These are phyloP conservation scores for Lasioglossum morio DNA, from an alignment of 2,888 invertebrate genomes.

Conservation along the genomic window DNA sequence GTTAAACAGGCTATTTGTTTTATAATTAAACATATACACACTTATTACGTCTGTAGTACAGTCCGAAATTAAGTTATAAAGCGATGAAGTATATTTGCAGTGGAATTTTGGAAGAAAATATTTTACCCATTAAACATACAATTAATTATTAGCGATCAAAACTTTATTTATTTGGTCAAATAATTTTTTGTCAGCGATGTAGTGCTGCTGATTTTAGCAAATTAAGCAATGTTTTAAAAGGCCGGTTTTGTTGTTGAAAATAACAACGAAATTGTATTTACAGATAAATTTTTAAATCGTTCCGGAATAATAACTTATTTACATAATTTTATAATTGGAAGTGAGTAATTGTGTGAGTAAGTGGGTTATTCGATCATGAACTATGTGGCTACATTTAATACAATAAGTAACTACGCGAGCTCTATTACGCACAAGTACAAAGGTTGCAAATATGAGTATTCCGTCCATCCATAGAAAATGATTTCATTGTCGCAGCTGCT, in stretches of 20 bases:
- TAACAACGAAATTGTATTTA: neutral
- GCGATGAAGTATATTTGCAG: too few relatives aligned
- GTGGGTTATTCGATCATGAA: neutral
- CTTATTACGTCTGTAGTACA: too few relatives aligned
- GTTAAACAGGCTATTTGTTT: too few relatives aligned
- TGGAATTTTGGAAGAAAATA: too few relatives aligned
- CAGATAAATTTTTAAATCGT: neutral
- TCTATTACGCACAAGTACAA: conserved; percentile 20
- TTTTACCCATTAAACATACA: too few relatives aligned
- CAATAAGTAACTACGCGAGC: neutral
- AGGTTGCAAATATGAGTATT: conserved; percentile 25
- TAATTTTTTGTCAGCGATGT: neutral
- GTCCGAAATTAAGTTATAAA: too few relatives aligned
- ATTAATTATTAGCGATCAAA: too few relatives aligned
- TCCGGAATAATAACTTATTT: neutral
- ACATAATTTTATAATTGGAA: neutral
- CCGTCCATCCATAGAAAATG: neutral
- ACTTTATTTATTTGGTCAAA: too few relatives aligned
- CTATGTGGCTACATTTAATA: neutral
- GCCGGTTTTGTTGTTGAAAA: neutral
- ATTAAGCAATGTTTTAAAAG: neutral
- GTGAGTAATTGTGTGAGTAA: neutral
- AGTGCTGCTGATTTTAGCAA: neutral
- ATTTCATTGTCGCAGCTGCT: conserved; percentile 21
- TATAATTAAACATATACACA: too few relatives aligned